A percentile compares a stretch with the other conserved stretches of the same genome.
Conservation (phyloP, 2,888 invertebrate genomes). For the Eurytoma californica region DNA sequence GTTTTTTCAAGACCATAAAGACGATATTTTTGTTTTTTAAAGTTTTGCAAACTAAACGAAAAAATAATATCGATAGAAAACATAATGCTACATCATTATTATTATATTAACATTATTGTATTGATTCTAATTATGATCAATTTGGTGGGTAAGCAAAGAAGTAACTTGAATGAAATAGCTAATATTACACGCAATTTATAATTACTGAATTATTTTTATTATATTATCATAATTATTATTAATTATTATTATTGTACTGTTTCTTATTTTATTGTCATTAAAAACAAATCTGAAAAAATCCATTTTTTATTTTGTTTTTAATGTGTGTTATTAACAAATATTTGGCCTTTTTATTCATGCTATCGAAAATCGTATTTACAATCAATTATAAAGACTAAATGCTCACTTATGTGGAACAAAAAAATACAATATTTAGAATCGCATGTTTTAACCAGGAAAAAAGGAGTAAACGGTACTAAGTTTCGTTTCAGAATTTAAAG, state of each 20-base stretch:
- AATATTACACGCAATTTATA: conserved; percentile 71
- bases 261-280: conserved; percentile 75
- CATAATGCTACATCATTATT: conserved; percentile 66
- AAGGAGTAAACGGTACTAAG: conserved; percentile 57
- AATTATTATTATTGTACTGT: conserved; percentile 72
- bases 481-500: conserved; percentile 56
- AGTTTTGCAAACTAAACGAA: conserved; percentile 67
- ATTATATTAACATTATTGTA: conserved; percentile 69
- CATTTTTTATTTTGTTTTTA: conserved; percentile 57
- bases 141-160: conserved; percentile 66
- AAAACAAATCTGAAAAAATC: conserved; percentile 67
- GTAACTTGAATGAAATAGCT: conserved; percentile 65
- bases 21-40: conserved; percentile 72
- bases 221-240: conserved; percentile 59
- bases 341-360: conserved; percentile 47
- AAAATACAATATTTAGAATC: conserved; percentile 38
- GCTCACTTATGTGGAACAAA: conserved; percentile 43
- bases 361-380: conserved; percentile 44
- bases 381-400: conserved; percentile 48
- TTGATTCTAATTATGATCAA: conserved; percentile 68
- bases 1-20: conserved; percentile 69
- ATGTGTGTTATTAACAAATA: conserved; percentile 43
- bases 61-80: conserved; percentile 66
- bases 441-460: conserved; percentile 26
- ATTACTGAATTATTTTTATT: conserved; percentile 62